Evolutionary conservation across 2,113 vertebrate genomes (phyloP), one percentile per base, ranked within the genome.

Genomic region (Sinocyclocheilus rhinocerous): DNA sequence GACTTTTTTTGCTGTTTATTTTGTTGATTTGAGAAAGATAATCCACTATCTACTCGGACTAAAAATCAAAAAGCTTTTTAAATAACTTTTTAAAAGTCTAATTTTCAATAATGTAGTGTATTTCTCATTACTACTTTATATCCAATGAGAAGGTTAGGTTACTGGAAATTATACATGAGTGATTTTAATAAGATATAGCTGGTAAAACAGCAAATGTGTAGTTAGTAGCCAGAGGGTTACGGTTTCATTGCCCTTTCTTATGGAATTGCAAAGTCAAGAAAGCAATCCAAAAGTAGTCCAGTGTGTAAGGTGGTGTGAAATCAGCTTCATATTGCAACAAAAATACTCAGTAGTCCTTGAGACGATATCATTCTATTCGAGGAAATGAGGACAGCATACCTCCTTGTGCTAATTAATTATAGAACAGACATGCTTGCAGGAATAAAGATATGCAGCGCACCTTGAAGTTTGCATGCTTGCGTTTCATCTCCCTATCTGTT

Each of bases 391-490:
- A 80, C 52, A 80, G 55, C 33, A 59, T 80, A 20, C 15, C 48
- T 77, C 76, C 50, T 57, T 52, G 76, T 77, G 76, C 33, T 80
- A 80, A 80, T 39, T 42, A 80, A 80, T 65, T 65, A 81, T 65
- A 45, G 59, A 65, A 24, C 36, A 45, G 78, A 63, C 18, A 63
- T 65, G 57, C 57, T 81, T 65, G 11, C 16, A 57, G 18, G 29
- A 8, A 80, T 42, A 80, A 36, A 59, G 18, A 59, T 48, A 33
- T 36, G 11, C 9, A 4, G 29, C 12, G 0, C 50, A 33, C 45
- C 76, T 77, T 77, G 76, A 29, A 55, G 67, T 59, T 29, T 73
- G 26, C 39, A 50, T 48, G 36, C 18, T 73, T 20, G 70, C 16
- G 33, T 55, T 55, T 79, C 4, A 63, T 81, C 8, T 50, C 24